These are phyloP conservation scores for Felis catus DNA, from an alignment of 2,113 vertebrate species.

Conservation along the genomic window DNA sequence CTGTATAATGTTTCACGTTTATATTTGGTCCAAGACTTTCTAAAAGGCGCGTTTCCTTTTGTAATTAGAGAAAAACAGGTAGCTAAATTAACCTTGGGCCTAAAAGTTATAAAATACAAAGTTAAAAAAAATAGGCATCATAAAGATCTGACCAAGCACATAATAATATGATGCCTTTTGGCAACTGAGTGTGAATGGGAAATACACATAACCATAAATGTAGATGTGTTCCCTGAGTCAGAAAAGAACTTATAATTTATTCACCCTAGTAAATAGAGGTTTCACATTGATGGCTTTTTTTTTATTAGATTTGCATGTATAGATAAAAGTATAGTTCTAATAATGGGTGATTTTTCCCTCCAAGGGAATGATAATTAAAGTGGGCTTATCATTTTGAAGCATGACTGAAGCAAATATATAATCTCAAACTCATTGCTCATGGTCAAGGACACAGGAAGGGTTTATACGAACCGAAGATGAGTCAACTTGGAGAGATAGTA, in stretches of 20 bases:
- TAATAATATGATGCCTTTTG: background rate
- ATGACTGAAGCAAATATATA: background rate
- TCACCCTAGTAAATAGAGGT: background rate
- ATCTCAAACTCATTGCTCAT: background rate
- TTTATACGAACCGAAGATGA: background rate
- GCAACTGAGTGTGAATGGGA: background rate
- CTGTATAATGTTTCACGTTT: background rate
- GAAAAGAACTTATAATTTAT: background rate
- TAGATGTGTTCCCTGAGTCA: background rate
- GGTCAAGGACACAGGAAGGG: slow-evolving; percentile 40
- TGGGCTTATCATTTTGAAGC: slow-evolving; percentile 5
- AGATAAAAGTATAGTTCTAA: background rate
- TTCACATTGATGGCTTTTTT: background rate
- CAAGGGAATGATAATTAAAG: background rate
- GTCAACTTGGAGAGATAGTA: background rate
- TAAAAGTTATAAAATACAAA: background rate
- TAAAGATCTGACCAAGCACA: background rate
- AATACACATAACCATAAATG: background rate
- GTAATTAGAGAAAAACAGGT: background rate
- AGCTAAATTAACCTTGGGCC: background rate
- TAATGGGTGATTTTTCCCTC: background rate
- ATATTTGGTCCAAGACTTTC: background rate
- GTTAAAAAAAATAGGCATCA: background rate
- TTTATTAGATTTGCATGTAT: background rate
- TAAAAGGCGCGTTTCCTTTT: background rate